A percentile compares a stretch with the other conserved stretches of the same genome.
These are phyloP conservation scores for Eustalomyia histrio DNA, from an alignment of 2,888 invertebrate species.

Conservation along the genomic window DNA sequence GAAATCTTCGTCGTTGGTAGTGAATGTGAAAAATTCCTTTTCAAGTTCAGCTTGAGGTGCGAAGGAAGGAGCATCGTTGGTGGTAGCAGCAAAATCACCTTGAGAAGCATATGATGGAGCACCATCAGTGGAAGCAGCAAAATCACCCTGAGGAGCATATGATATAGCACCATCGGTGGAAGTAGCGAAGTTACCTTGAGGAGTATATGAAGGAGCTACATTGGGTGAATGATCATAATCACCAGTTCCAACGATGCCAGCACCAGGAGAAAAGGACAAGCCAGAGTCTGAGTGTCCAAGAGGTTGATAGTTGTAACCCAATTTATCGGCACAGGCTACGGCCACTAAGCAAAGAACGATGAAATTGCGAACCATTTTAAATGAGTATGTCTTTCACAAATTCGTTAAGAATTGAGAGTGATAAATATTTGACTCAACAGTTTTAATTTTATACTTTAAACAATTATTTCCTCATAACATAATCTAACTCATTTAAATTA, in stretches of 20 bases:
- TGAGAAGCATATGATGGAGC: background rate
- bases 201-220: too few relatives aligned
- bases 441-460: slow-evolving; percentile 29
- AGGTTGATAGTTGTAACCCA: slow-evolving; percentile 73
- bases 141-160: slow-evolving; percentile 58
- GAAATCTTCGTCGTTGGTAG: slow-evolving; percentile 75
- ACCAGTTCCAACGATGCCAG: too few relatives aligned
- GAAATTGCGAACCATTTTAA: too few relatives aligned
- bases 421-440: background rate
- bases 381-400: slow-evolving; percentile 9
- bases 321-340: slow-evolving; percentile 69
- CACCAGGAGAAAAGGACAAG: slow-evolving; percentile 69
- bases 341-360: slow-evolving; percentile 51
- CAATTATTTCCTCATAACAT: background rate
- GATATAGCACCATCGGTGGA: slow-evolving; percentile 68
- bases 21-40: slow-evolving; percentile 75
- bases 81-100: too few relatives aligned
- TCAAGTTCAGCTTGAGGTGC: slow-evolving; percentile 70
- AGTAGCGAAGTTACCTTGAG: background rate
- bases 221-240: too few relatives aligned
- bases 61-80: too few relatives aligned
- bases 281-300: slow-evolving; percentile 69
- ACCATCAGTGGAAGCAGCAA: slow-evolving; percentile 4
- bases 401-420: slow-evolving; percentile 16
- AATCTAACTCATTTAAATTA: slow-evolving; percentile 29